These are phyloP conservation scores for Himalopsyche phryganea DNA, from an alignment of 1,140 invertebrate species.

Conservation along the genomic window DNA sequence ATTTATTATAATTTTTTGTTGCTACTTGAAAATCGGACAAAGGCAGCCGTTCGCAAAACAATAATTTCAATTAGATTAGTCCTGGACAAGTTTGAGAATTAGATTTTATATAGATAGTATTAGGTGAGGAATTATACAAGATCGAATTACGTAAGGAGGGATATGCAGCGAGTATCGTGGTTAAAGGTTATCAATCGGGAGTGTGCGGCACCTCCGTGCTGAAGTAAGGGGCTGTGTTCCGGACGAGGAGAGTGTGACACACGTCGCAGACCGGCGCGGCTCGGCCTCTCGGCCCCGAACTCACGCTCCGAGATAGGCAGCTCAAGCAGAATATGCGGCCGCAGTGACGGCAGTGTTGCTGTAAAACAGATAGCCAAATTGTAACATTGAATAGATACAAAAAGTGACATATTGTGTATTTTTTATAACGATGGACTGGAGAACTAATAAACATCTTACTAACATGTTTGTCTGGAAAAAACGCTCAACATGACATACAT, in stretches of 20 bases:
- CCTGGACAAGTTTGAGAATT: too few relatives aligned
- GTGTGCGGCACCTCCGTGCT: constrained; percentile 80
- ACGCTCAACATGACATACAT: too few relatives aligned
- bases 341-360: constrained; percentile 93
- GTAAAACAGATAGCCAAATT: constrained; percentile 36
- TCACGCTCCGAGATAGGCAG: constrained; percentile 79
- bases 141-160: too few relatives aligned
- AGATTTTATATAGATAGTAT: not conserved
- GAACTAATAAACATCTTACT: too few relatives aligned
- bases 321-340: constrained; percentile 90
- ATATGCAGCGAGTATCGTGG: not conserved
- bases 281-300: constrained; percentile 81
- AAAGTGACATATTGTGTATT: too few relatives aligned
- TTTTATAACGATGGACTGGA: too few relatives aligned
- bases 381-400: too few relatives aligned
- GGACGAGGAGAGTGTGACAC: constrained; percentile 93
- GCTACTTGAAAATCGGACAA: too few relatives aligned
- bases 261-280: constrained; percentile 91
- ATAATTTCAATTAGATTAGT: too few relatives aligned
- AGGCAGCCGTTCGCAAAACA: too few relatives aligned
- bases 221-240: constrained; percentile 92
- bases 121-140: not conserved
- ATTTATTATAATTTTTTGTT: too few relatives aligned
- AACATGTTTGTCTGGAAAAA: too few relatives aligned
- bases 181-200: constrained; percentile 39